A percentile compares a stretch with the other conserved stretches of the same genome.
Conservation (phyloP, 2,888 invertebrate species). For the Tipula lateralis region DNA sequence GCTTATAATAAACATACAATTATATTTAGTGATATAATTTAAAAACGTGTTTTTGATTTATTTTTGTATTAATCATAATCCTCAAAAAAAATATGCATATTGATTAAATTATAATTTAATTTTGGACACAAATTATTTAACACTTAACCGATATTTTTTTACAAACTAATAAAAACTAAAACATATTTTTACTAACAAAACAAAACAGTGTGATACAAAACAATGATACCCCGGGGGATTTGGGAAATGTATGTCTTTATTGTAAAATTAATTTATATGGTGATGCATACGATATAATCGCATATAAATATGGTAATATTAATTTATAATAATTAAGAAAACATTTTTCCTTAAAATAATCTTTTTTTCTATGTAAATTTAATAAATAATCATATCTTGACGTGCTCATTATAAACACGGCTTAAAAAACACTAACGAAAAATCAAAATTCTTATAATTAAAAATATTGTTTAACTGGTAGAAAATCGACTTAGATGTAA, state of each 20-base stretch:
- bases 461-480: neutral
- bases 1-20: no score
- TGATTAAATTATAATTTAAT: neutral
- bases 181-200: neutral
- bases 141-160: constrained; percentile 6
- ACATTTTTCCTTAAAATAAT: neutral
- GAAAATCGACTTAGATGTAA: neutral
- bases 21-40: neutral
- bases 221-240: neutral
- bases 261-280: neutral
- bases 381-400: neutral
- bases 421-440: neutral
- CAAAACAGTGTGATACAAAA: neutral
- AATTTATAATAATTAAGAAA: neutral
- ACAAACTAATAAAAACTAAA: neutral
- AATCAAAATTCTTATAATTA: neutral
- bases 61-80: neutral
- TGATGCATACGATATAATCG: neutral
- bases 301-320: neutral
- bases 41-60: neutral
- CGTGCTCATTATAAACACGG: neutral
- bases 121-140: neutral
- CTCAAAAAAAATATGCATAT: neutral
- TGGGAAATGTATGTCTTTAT: neutral
- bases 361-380: neutral